phyloP scores from a whole-genome alignment of 1,140 invertebrate species.

The Diachasmimorpha longicaudata region DNA sequence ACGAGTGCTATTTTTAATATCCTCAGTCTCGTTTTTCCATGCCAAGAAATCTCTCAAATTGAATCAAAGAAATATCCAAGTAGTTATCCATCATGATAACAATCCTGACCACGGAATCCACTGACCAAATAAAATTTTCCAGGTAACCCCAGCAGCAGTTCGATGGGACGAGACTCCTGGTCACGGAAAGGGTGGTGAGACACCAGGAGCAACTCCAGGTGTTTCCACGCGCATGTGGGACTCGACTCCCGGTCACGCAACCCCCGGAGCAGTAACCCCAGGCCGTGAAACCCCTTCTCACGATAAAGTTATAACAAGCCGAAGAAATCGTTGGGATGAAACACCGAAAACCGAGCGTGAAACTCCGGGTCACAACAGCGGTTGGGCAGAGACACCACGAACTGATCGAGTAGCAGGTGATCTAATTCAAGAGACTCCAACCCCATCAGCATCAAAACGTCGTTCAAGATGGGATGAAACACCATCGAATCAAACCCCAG shows the following conservation, averaged over 20 bases:
- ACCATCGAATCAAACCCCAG: conserved; percentile 78
- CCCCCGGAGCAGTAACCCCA: conserved; percentile 86
- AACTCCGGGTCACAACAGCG: conserved; percentile 92
- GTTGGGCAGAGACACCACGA: conserved; percentile 97
- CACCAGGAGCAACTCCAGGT: conserved; percentile 90
- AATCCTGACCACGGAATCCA: too few relatives aligned
- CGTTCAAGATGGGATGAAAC: conserved; percentile 95
- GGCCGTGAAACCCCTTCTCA: conserved; percentile 88
- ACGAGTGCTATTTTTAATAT: too few relatives aligned
- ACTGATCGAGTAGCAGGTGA: conserved; percentile 86
- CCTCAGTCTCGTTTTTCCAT: too few relatives aligned
- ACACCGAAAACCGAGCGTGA: conserved; percentile 97
- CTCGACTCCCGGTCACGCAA: conserved; percentile 88
- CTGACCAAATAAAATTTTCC: conserved; percentile 20
- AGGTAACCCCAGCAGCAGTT: conserved; percentile 81
- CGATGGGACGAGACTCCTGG: conserved; percentile 99
- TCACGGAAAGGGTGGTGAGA: conserved; percentile 83
- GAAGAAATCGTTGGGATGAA: conserved; percentile 98
- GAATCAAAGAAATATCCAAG: too few relatives aligned
- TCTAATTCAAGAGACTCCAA: conserved; percentile 88
- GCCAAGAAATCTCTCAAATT: too few relatives aligned
- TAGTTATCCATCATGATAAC: too few relatives aligned
- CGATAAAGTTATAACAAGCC: conserved; percentile 75
- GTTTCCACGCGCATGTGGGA: conserved; percentile 93
- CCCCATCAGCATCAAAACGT: conserved; percentile 91